Evolutionary conservation across 2,888 invertebrate genomes (phyloP), one percentile per base, ranked within the genome.

Genomic region (Microchrysa polita): DNA sequence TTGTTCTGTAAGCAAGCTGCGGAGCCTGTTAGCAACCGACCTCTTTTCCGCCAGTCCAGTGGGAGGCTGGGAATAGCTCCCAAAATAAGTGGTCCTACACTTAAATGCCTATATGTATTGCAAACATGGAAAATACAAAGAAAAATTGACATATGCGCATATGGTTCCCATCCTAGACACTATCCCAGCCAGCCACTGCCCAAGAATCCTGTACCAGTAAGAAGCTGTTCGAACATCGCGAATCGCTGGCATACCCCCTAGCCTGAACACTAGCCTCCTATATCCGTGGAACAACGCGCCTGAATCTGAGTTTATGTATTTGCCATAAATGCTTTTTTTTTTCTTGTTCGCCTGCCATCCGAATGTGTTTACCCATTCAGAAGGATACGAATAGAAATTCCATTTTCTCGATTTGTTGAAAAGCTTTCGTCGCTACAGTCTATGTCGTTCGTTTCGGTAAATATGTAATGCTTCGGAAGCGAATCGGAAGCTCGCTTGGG

Each of bases 131-230:
- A 69, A 69, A 69, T 22, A 16, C n/a, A 40, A 69, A 27, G 22
- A 69, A 22, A 40, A 20, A 55, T 42, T 60, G 73, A 75, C 73
- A 75, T 75, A 75, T 75, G 75, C 75, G 75, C 75, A 75, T 75
- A 75, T 75, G 75, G 61, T 73, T 48, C 60, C 52, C 14, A 44
- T 22, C 16, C 57, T 67, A 57, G 53, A 42, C 18, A 72, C 18
- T 71, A 55, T 67, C 59, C 72, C 59, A 71, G 72, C 65, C 75
- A 75, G 67, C 75, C 75, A 65, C 73, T 73, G 67, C 55, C 55
- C 57, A 65, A 48, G 65, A 42, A 48, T 48, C 34, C 65, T 65
- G 65, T 22, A 18, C 48, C 4, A 23, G 18, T 20, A 22, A 48
- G 65, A 65, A 40, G 34, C 34, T 34, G 7, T 34, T 34, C 27